These are phyloP conservation scores for Pteronura brasiliensis DNA, from an alignment of 2,113 vertebrate genomes.

Conservation along the genomic window DNA sequence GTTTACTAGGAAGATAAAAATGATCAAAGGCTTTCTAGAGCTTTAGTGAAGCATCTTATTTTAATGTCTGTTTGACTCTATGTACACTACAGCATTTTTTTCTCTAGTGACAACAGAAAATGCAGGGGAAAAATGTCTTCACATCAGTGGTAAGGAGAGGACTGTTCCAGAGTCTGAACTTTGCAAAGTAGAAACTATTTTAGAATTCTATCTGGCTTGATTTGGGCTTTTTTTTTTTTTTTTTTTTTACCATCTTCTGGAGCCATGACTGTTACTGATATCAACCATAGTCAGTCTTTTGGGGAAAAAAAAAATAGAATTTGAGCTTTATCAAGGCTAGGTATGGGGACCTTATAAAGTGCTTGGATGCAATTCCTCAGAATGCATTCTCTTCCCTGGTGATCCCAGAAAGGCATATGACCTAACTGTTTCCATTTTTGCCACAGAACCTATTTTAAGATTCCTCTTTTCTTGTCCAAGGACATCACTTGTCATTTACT, in stretches of 20 bases:
- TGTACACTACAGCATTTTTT: not conserved
- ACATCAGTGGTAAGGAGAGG: not conserved
- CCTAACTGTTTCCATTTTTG: slow-evolving; percentile 37
- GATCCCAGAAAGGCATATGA: not conserved
- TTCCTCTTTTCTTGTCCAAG: slow-evolving; percentile 47
- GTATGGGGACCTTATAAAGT: not conserved
- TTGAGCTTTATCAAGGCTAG: not conserved
- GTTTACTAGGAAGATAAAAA: not conserved
- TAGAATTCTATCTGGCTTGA: not conserved
- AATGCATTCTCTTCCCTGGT: not conserved
- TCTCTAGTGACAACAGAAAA: not conserved
- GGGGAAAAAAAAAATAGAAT: not conserved
- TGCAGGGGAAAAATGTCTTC: not conserved
- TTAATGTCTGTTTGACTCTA: not conserved
- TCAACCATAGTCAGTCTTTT: not conserved
- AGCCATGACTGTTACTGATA: not conserved
- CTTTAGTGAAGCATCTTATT: not conserved
- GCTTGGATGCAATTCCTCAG: not conserved
- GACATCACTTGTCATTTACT: slow-evolving; percentile 55
- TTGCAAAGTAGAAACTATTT: not conserved
- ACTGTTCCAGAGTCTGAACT: not conserved
- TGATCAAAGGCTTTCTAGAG: not conserved
- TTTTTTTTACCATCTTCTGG: not conserved
- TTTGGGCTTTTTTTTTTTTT: not conserved
- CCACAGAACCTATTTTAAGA: slow-evolving; percentile 54